Percentiles rank a stretch among this genome's conserved stretches.
These are phyloP conservation scores for Piscicola geometra DNA, from an alignment of 2,888 invertebrate species.

Conservation along the genomic window DNA sequence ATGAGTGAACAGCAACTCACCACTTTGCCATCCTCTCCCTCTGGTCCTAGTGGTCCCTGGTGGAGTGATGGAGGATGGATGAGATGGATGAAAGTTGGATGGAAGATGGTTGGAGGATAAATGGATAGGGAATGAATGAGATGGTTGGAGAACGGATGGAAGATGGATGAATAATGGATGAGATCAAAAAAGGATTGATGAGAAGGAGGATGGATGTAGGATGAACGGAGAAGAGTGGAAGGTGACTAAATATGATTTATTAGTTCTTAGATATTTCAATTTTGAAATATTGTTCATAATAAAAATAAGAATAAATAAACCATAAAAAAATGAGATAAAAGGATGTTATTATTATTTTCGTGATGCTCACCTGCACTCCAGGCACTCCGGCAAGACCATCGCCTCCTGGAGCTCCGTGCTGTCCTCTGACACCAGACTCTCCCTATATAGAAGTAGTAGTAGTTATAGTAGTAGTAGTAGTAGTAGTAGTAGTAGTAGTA, in stretches of 20 bases:
- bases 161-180: neutral
- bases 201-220: neutral
- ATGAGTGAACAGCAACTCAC: conserved; percentile 13
- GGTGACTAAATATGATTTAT: neutral
- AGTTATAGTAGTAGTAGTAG: conserved; percentile 35
- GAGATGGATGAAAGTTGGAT: neutral
- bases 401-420: conserved; percentile 9
- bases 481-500: neutral
- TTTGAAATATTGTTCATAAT: neutral
- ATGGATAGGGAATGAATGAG: neutral
- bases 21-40: conserved; percentile 32
- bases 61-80: no score
- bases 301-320: neutral
- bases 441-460: conserved; percentile 21
- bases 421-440: conserved; percentile 27
- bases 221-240: no score
- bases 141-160: neutral
- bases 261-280: neutral
- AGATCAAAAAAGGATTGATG: no score
- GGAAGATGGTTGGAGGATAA: no score
- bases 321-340: neutral
- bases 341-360: neutral
- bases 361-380: conserved; percentile 20
- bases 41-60: conserved; percentile 28
- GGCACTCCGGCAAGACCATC: conserved; percentile 28